Conservation (phyloP, 2,113 vertebrate genomes). For the Mixornis gularis region DNA sequence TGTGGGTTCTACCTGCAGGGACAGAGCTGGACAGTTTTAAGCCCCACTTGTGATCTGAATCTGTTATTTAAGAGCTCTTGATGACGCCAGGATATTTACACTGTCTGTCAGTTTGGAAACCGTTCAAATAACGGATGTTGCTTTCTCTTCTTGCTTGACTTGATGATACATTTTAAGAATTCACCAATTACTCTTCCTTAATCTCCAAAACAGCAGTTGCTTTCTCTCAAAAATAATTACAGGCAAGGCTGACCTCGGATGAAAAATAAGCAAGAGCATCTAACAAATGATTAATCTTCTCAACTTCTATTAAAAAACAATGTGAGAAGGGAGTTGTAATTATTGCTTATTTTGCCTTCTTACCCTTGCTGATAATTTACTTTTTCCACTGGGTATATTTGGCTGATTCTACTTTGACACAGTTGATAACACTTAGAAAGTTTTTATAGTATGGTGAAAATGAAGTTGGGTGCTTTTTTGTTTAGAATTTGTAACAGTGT, state of each 20-base stretch:
- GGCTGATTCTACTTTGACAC: background rate
- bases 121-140: background rate
- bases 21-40: background rate
- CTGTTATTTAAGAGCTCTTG: background rate
- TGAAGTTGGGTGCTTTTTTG: background rate
- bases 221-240: constrained; percentile 45
- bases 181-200: background rate
- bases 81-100: background rate
- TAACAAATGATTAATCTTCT: background rate
- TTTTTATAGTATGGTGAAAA: background rate
- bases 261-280: background rate
- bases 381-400: background rate
- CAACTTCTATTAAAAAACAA: background rate
- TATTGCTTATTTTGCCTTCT: background rate
- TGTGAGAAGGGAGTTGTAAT: background rate
- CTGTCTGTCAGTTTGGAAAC: background rate
- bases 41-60: background rate
- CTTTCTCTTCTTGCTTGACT: background rate
- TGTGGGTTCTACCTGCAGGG: background rate
- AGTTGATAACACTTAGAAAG: background rate
- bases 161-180: constrained; percentile 5
- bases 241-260: constrained; percentile 6
- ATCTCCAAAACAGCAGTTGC: background rate
- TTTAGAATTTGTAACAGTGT: background rate
- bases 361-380: background rate